Evolutionary conservation across 2,113 vertebrate species (phyloP).

Genomic region (Fulica atra): DNA sequence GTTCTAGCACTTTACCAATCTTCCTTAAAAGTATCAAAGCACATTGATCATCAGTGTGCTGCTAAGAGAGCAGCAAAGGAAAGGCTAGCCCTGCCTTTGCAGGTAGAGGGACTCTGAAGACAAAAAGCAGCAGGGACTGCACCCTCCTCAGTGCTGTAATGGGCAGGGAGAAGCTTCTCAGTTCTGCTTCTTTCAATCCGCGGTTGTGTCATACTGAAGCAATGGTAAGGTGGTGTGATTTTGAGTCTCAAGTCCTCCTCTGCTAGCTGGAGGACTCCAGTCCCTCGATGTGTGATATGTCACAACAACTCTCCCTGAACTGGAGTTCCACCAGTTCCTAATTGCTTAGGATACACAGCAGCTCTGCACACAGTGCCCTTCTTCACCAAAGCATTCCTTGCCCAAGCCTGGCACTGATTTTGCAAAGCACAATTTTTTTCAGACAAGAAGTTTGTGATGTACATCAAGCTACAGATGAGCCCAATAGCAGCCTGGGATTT

Average conservation of each 20-base stretch:
- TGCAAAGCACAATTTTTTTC: conserved; percentile 26
- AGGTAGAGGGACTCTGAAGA: neutral
- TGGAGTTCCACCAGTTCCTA: neutral
- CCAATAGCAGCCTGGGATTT: neutral
- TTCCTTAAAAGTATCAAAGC: conserved; percentile 35
- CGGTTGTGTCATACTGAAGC: neutral
- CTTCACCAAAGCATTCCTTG: neutral
- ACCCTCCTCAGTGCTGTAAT: neutral
- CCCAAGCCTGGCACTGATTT: conserved; percentile 28
- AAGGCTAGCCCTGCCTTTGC: neutral
- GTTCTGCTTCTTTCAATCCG: neutral
- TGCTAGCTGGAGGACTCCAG: neutral
- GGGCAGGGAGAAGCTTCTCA: neutral
- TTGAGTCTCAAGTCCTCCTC: neutral
- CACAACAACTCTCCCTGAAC: rapidly evolving
- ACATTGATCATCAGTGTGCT: neutral
- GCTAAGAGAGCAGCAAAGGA: neutral
- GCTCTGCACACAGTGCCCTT: neutral
- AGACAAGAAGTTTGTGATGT: conserved; percentile 24
- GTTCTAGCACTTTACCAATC: conserved; percentile 3
- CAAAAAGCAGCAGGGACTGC: neutral
- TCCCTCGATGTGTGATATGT: neutral
- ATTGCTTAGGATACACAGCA: neutral
- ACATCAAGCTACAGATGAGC: conserved; percentile 21
- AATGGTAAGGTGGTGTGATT: neutral